Percentiles rank a stretch among this genome's conserved stretches.
These are phyloP conservation scores for Orbicella faveolata DNA, from an alignment of 64 coral and sea anemone species.

Conservation along the genomic window DNA sequence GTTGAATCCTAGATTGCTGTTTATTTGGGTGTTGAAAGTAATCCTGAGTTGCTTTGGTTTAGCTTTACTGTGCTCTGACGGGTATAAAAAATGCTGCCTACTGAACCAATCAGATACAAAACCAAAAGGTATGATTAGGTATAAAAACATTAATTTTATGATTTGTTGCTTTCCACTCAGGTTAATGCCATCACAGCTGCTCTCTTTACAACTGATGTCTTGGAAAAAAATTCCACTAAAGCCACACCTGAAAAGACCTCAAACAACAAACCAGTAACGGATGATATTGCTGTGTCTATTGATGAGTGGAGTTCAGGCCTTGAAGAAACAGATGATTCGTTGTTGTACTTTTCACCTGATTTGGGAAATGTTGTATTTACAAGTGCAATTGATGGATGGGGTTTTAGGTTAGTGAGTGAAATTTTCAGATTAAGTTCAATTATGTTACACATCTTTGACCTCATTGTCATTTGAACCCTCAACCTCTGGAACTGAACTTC, in stretches of 20 bases:
- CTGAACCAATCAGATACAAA: too few species aligned
- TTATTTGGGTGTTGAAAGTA: too few species aligned
- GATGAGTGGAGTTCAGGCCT: conserved; percentile 91
- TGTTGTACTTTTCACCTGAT: conserved; percentile 88
- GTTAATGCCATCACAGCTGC: conserved; percentile 89
- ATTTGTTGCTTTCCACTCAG: conserved; percentile 13
- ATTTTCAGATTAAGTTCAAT: background rate
- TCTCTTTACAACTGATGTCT: conserved; percentile 74
- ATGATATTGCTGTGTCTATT: conserved; percentile 78
- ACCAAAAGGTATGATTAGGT: too few species aligned
- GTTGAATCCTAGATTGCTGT: too few species aligned
- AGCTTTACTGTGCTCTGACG: too few species aligned
- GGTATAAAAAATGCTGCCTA: too few species aligned
- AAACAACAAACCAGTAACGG: background rate
- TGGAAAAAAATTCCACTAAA: conserved; percentile 71
- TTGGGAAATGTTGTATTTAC: conserved; percentile 79
- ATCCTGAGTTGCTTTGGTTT: too few species aligned
- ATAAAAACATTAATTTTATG: too few species aligned
- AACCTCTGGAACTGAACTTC: too few species aligned
- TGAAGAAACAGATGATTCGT: conserved; percentile 83
- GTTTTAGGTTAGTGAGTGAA: conserved; percentile 35
- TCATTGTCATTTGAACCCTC: too few species aligned
- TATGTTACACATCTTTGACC: too few species aligned
- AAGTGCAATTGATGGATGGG: conserved; percentile 91
- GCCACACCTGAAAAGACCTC: conserved; percentile 9